Base-by-base conservation (phyloP, 2,797 vertebrate species). In the Rhynchotus rufescens region DNA sequence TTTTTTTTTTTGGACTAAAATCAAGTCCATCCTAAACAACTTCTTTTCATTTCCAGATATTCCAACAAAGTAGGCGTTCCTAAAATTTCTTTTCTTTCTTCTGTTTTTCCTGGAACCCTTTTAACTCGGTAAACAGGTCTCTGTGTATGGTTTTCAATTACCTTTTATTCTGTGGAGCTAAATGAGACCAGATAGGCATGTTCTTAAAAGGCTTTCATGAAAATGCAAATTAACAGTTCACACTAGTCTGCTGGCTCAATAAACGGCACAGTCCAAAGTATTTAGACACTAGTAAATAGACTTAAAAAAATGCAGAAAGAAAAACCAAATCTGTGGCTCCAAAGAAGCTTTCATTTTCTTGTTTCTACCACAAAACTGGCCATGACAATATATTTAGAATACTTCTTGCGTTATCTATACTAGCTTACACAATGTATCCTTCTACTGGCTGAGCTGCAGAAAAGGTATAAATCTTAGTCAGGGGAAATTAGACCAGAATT, bases 181-280 rank as follows among this genome's bases (percentile, higher is more conserved):
- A 89, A 74, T 80, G 45, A 82, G 78, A 95, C 71, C 54, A 95
- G 87, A 88, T 84, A 95, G 75, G 64, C 57, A 59, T 44, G 91
- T 57, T 89, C 72, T 88, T 89, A 80, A 88, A 82, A 84, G 72
- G 80, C 65, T 88, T 91, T 86, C 57, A 94, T 68, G 88, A 84
- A 95, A 95, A 94, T 89, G 89, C 68, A 94, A 95, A 92, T 95
- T 68, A 91, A 51, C 61, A 84, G 89, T 68, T 84, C 80, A 72
- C 67, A 38, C 42, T 51, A 95, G 78, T 92, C 78, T 86, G 78
- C 15, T 86, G 61, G 71, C 78, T 89, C 89, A 94, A 82, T 44
- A 93, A 86, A 84, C 2, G 67, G 44, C 83, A 68, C 71, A 88
- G 45, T 65, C 77, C 1, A 0, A 91, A 94, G 85, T 45, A 80